phyloP scores from a whole-genome alignment of 1,140 invertebrate species.

The Temnothorax nylanderi region DNA sequence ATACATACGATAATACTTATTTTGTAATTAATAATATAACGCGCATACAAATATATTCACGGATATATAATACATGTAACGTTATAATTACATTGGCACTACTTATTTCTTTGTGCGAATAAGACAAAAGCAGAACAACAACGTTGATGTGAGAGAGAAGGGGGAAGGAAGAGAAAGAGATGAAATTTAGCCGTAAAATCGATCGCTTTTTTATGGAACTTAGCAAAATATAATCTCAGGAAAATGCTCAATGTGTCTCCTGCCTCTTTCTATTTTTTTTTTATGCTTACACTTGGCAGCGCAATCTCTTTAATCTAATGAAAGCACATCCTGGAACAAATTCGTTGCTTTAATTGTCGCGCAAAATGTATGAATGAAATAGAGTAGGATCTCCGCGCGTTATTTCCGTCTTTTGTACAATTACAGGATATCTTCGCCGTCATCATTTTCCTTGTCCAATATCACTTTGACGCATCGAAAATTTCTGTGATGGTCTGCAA shows the following conservation, averaged over 20 bases:
- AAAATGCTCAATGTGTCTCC: slow-evolving; percentile 37
- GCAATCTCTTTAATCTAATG: slow-evolving; percentile 31
- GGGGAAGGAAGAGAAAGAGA: background rate
- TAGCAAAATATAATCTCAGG: slow-evolving; percentile 63
- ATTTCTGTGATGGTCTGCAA: slow-evolving; percentile 15
- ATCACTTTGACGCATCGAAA: background rate
- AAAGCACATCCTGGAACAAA: slow-evolving; percentile 31
- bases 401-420: background rate
- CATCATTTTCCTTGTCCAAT: background rate
- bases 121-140: slow-evolving; percentile 39
- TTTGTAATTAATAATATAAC: slow-evolving; percentile 38
- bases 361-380: background rate
- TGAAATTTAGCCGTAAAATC: background rate
- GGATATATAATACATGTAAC: slow-evolving; percentile 48
- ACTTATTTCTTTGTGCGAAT: slow-evolving; percentile 54
- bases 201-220: slow-evolving; percentile 49
- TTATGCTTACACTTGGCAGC: slow-evolving; percentile 59
- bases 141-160: slow-evolving; percentile 14
- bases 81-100: slow-evolving; percentile 63
- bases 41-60: slow-evolving; percentile 18
- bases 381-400: background rate
- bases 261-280: background rate
- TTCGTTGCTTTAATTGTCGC: slow-evolving; percentile 41
- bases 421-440: slow-evolving; percentile 15
- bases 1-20: slow-evolving; percentile 43